Conservation (phyloP, 2,113 vertebrate species). For the Egretta garzetta region DNA sequence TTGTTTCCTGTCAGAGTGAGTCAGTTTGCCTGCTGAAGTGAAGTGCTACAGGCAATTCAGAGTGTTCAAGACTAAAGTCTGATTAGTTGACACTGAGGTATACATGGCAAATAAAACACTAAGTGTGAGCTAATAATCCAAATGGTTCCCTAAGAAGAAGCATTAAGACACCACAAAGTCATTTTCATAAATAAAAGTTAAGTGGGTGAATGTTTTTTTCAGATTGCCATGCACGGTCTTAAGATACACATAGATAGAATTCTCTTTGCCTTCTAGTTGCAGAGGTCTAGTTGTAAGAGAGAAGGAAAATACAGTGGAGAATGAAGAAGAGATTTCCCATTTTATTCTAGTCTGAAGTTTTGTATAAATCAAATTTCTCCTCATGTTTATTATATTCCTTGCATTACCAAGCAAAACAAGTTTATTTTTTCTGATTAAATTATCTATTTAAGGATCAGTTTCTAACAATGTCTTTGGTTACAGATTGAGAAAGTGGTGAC, state of each 20-base stretch:
- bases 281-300: neutral
- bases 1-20: conserved; percentile 51
- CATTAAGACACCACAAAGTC: neutral
- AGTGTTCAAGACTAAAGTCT: conserved; percentile 47
- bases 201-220: conserved; percentile 1
- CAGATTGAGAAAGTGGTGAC: neutral
- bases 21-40: conserved; percentile 45
- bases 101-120: conserved; percentile 43
- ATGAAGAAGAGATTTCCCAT: neutral
- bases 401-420: neutral
- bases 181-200: conserved; percentile 40
- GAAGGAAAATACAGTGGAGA: neutral
- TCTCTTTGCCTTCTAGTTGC: neutral
- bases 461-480: neutral
- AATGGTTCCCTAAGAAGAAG: conserved; percentile 38
- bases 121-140: conserved; percentile 41
- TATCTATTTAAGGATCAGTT: neutral
- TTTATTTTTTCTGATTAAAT: neutral
- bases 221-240: neutral
- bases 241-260: neutral
- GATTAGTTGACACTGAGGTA: conserved; percentile 37
- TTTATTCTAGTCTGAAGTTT: neutral
- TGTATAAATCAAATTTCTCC: neutral
- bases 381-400: neutral
- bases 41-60: conserved; percentile 56